phyloP scores from a whole-genome alignment of 1,140 invertebrate genomes.

The Habropoda laboriosa region DNA sequence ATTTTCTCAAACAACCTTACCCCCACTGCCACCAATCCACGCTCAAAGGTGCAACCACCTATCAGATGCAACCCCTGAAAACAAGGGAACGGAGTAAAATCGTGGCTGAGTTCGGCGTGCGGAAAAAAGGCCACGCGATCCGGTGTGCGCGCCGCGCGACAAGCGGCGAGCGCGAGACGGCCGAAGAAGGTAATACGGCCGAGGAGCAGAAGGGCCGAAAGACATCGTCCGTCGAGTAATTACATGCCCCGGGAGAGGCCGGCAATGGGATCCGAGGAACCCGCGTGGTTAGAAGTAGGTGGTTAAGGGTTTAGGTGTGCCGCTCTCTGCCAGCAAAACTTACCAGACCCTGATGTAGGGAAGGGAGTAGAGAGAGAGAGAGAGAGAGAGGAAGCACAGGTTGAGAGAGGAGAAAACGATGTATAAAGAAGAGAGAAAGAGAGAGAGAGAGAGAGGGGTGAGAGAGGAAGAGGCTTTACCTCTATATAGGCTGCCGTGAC shows the following conservation, averaged over 20 bases:
- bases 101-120: neutral
- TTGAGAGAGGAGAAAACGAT: neutral
- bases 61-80: neutral
- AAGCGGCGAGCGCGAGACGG: neutral
- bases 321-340: too few species aligned
- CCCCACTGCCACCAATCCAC: too few species aligned
- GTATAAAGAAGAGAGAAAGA: neutral
- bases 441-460: neutral
- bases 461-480: slow-evolving; percentile 46
- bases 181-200: slow-evolving; percentile 43
- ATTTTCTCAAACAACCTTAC: too few species aligned
- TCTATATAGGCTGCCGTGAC: slow-evolving; percentile 63
- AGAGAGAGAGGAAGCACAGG: neutral
- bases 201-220: slow-evolving; percentile 65
- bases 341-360: neutral
- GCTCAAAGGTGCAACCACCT: too few species aligned
- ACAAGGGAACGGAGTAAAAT: neutral
- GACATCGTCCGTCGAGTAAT: slow-evolving; percentile 70
- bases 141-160: slow-evolving; percentile 8
- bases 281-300: slow-evolving; percentile 64
- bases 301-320: slow-evolving; percentile 60
- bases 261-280: slow-evolving; percentile 60
- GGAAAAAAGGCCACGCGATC: slow-evolving; percentile 1
- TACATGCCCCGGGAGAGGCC: slow-evolving; percentile 68
- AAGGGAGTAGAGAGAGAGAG: neutral